These are phyloP conservation scores for Anthonomus grandis DNA, from an alignment of 1,140 invertebrate species.

Conservation along the genomic window DNA sequence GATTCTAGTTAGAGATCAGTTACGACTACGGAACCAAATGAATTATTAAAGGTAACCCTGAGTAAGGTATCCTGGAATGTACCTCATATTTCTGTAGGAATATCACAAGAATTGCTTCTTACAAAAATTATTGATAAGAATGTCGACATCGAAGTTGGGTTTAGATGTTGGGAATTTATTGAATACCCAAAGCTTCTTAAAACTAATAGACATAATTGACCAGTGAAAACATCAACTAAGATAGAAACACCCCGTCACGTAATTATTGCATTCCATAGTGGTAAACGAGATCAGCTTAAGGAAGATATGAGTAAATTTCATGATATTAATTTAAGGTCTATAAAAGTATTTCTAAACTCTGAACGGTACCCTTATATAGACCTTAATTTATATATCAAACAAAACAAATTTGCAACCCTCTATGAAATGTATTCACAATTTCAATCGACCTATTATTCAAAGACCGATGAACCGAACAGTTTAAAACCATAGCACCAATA, in stretches of 20 bases:
- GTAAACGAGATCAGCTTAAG: neutral
- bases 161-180: constrained; percentile 7
- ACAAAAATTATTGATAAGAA: constrained; percentile 13
- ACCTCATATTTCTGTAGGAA: constrained; percentile 7
- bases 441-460: neutral
- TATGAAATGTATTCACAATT: constrained; percentile 5
- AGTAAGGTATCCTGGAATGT: constrained; percentile 1
- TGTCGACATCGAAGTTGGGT: constrained; percentile 2
- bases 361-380: constrained; percentile 6
- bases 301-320: constrained; percentile 15
- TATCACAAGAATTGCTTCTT: constrained; percentile 10
- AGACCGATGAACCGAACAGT: neutral
- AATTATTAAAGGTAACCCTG: neutral
- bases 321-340: neutral
- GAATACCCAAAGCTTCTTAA: too few species aligned
- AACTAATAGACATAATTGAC: too few species aligned
- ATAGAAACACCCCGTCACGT: too few species aligned
- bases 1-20: neutral
- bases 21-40: neutral
- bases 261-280: too few species aligned
- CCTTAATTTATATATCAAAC: constrained; percentile 8
- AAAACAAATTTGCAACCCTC: constrained; percentile 10
- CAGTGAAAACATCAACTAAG: too few species aligned
- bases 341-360: constrained; percentile 3
- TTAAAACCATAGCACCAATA: neutral